A percentile compares a stretch with the other conserved stretches of the same genome.
Conservation (phyloP, 1,140 invertebrate genomes). For the Drosophila willistoni region DNA sequence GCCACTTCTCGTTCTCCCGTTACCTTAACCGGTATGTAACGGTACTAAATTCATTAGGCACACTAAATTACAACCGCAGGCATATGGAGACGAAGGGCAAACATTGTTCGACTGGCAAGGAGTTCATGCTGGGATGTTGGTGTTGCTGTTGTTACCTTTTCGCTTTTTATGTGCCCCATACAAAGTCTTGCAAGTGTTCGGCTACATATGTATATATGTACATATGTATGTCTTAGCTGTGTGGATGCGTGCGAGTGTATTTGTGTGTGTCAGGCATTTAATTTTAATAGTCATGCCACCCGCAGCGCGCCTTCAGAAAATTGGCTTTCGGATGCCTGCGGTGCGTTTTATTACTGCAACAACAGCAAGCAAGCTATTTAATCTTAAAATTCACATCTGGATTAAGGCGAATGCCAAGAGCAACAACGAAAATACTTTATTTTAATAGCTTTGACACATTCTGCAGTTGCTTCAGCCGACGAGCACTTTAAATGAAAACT, state of each 20-base stretch:
- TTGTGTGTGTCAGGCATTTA: constrained; percentile 51
- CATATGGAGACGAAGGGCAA: constrained; percentile 43
- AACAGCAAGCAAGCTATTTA: constrained; percentile 49
- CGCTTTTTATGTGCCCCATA: constrained; percentile 42
- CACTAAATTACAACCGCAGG: constrained; percentile 80
- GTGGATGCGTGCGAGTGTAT: constrained; percentile 14
- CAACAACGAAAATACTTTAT: constrained; percentile 17
- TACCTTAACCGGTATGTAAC: constrained; percentile 61
- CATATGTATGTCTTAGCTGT: constrained; percentile 35
- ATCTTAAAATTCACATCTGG: constrained; percentile 67
- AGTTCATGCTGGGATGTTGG: constrained; percentile 31
- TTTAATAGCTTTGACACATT: constrained; percentile 74
- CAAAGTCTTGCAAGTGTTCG: constrained; percentile 32
- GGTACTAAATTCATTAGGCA: constrained; percentile 81
- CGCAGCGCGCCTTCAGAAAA: constrained; percentile 65
- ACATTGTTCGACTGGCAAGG: background rate
- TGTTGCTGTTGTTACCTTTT: constrained; percentile 23
- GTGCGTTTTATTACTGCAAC: constrained; percentile 63
- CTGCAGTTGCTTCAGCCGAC: constrained; percentile 23
- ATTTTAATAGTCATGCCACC: constrained; percentile 73
- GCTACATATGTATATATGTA: constrained; percentile 4
- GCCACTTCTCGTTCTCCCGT: constrained; percentile 24
- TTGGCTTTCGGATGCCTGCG: constrained; percentile 75
- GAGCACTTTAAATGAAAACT: constrained; percentile 46
- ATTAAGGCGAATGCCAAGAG: constrained; percentile 59